Evolutionary conservation across 2,888 invertebrate species (phyloP).

Genomic region (Drosophila macrothrix): DNA sequence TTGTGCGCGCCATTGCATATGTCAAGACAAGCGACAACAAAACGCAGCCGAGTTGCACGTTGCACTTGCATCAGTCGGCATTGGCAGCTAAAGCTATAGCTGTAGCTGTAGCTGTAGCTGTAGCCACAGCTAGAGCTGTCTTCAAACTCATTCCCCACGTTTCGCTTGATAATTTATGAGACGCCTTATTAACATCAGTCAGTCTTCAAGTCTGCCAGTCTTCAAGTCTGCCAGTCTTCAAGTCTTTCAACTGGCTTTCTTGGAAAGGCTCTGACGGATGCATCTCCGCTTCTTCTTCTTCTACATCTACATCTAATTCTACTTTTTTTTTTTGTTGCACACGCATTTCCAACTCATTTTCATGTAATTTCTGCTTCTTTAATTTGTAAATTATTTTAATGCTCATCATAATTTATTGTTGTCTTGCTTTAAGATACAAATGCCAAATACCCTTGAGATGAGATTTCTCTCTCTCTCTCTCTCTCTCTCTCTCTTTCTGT

Average conservation of each 20-base stretch:
- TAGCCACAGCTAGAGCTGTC: background rate
- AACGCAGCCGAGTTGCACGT: slow-evolving; percentile 28
- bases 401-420: slow-evolving; percentile 71
- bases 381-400: slow-evolving; percentile 83
- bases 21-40: slow-evolving; percentile 64
- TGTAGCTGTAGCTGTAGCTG: background rate
- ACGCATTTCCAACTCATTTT: slow-evolving; percentile 62
- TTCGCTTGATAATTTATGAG: slow-evolving; percentile 81
- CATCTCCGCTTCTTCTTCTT: slow-evolving; percentile 53
- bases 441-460: background rate
- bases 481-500: background rate
- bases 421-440: slow-evolving; percentile 7
- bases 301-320: slow-evolving; percentile 21
- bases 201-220: slow-evolving; percentile 51
- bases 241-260: slow-evolving; percentile 62
- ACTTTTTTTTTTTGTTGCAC: background rate
- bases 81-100: slow-evolving; percentile 32
- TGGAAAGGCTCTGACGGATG: slow-evolving; percentile 70
- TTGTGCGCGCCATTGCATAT: slow-evolving; percentile 76
- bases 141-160: slow-evolving; percentile 36
- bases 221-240: slow-evolving; percentile 53
- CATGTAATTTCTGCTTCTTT: slow-evolving; percentile 73
- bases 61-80: slow-evolving; percentile 31
- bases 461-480: background rate
- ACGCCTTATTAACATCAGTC: slow-evolving; percentile 82